Evolutionary conservation across 2,113 vertebrate species (phyloP), one percentile per base, ranked within the genome.

Genomic region (Balaenoptera acutorostrata): DNA sequence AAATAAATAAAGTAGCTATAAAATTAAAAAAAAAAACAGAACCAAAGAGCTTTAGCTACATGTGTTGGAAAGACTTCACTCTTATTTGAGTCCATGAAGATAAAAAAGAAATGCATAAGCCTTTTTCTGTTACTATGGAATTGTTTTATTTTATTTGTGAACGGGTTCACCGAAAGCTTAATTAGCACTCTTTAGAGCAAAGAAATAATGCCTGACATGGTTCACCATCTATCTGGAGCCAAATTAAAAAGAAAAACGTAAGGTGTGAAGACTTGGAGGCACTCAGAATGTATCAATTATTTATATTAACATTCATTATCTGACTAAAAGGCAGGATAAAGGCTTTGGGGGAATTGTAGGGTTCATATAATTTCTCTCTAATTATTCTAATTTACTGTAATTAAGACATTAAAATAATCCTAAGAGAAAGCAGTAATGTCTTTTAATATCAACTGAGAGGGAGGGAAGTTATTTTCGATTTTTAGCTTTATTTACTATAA

Each of bases 361-460:
- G 78, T 96, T 98, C 95, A 97, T 95, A 96, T 75, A 97, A 98
- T 98, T 98, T 98, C 88, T 90, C 80, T 97, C 69, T 98, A 98
- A 98, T 98, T 98, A 98, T 98, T 98, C 97, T 97, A 98, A 98
- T 98, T 98, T 98, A 97, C 96, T 98, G 64, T 98, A 98, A 98
- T 98, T 98, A 98, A 98, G 96, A 97, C 78, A 95, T 82, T 95
- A 96, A 97, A 92, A 97, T 91, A 97, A 98, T 96, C 87, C 41
- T 90, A 52, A 97, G 91, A 97, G 87, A 98, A 98, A 98, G 61
- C 44, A 96, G 36, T 97, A 96, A 97, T 94, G 97, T 91, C 86
- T 98, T 97, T 98, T 93, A 97, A 96, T 86, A 97, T 61, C 52
- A 97, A 87, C 64, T 61, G 74, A 96, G 55, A 96, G 80, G 71